Percentiles rank a stretch among this genome's conserved stretches.
Conservation (phyloP, 2,113 vertebrate species). For the Acrocephalus kingi region DNA sequence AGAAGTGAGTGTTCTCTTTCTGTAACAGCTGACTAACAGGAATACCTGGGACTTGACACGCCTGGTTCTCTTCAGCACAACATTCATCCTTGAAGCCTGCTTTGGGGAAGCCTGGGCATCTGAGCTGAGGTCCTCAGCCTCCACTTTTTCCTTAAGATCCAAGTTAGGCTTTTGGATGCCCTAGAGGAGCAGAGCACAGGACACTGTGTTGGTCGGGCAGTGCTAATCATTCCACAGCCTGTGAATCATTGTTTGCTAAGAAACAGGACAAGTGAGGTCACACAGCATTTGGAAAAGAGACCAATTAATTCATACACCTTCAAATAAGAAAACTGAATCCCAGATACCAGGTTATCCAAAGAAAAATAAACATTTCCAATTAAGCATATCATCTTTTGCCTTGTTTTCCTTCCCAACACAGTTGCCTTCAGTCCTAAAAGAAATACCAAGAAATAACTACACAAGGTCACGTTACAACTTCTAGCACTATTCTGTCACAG, state of each 20-base stretch:
- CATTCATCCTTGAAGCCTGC: slow-evolving; percentile 73
- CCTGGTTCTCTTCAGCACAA: slow-evolving; percentile 78
- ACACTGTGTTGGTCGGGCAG: slow-evolving; percentile 24
- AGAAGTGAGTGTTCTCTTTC: neutral
- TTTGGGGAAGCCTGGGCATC: slow-evolving; percentile 75
- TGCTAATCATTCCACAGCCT: neutral
- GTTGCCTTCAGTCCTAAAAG: neutral
- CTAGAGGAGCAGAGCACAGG: slow-evolving; percentile 67
- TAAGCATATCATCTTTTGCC: neutral
- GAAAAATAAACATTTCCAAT: neutral
- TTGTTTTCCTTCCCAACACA: neutral
- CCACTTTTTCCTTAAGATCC: slow-evolving; percentile 79
- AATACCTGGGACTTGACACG: slow-evolving; percentile 81
- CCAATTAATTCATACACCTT: neutral
- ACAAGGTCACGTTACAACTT: fast-evolving
- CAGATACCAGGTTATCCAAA: neutral
- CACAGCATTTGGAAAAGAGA: neutral
- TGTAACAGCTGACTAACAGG: neutral
- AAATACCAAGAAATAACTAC: neutral
- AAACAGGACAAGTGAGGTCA: neutral
- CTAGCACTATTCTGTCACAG: neutral
- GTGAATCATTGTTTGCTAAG: neutral
- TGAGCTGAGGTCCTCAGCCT: slow-evolving; percentile 73
- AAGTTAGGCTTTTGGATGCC: slow-evolving; percentile 79
- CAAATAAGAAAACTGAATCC: neutral